Evolutionary conservation across 1,140 invertebrate genomes (phyloP), one percentile per base, ranked within the genome.

Genomic region (Latrodectus geometricus): DNA sequence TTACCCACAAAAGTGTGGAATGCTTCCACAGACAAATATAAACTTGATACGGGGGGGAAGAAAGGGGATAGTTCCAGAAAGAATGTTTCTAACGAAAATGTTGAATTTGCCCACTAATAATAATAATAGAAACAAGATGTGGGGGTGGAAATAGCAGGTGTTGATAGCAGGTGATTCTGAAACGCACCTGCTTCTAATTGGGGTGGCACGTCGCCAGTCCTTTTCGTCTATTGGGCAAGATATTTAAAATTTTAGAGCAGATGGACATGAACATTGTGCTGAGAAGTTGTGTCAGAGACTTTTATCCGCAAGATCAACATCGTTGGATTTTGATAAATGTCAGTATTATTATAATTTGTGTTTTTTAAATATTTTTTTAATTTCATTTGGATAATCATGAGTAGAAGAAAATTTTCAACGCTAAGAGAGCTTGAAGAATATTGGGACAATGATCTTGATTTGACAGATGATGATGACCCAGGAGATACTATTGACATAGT

Each of bases 61-160:
- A n/a, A n/a, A n/a, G n/a, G n/a, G n/a, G n/a, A n/a, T n/a, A n/a
- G n/a, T n/a, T n/a, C n/a, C n/a, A n/a, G n/a, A n/a, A n/a, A n/a
- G n/a, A n/a, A n/a, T n/a, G n/a, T n/a, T 75, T 75, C 73, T 75
- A 75, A 75, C 73, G 73, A 75, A 75, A 75, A 75, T 75, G 73
- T 75, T 75, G 73, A 75, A 75, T 75, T 75, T 75, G 49, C 73
- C 73, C 50, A 75, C 73, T 75, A 75, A 75, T 75, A 75, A 75
- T 75, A 75, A 75, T 75, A 75, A 75, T 75, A 75, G 73, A 75
- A 75, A 75, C 73, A 75, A 75, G 73, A 75, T 75, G 73, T 75
- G 73, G 73, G 73, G 73, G 73, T 75, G 73, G 73, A 75, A 75
- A 75, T 75, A 75, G 73, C 73, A 75, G 73, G 73, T 75, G 73